Evolutionary conservation across 2,888 invertebrate species (phyloP).

Genomic region (Plemyria rubiginata): DNA sequence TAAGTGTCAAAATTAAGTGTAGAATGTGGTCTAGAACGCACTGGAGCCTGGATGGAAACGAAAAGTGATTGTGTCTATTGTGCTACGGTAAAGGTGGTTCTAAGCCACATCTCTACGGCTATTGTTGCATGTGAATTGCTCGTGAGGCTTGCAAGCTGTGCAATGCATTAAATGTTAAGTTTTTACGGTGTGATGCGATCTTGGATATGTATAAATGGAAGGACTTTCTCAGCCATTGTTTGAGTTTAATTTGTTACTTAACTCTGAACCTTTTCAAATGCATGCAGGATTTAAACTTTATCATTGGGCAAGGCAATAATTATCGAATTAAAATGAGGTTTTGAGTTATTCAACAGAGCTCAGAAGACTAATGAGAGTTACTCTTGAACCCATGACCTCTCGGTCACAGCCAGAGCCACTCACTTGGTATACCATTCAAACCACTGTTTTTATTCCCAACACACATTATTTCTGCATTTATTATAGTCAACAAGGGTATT

Average conservation of each 20-base stretch:
- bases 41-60: conserved; percentile 48
- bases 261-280: conserved; percentile 26
- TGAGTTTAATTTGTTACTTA: conserved; percentile 33
- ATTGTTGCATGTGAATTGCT: conserved; percentile 63
- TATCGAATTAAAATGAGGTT: neutral
- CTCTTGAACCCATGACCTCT: conserved; percentile 21
- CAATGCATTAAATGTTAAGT: conserved; percentile 36
- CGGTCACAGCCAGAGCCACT: conserved; percentile 2
- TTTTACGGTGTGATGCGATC: conserved; percentile 39
- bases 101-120: conserved; percentile 72
- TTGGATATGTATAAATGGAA: conserved; percentile 37
- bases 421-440: conserved; percentile 3
- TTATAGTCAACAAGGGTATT: neutral
- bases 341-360: conserved; percentile 4
- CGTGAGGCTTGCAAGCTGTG: conserved; percentile 33
- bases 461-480: neutral
- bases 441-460: neutral
- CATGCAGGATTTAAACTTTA: neutral
- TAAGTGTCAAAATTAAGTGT: conserved; percentile 77
- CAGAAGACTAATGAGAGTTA: conserved; percentile 7
- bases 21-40: conserved; percentile 78
- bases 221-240: conserved; percentile 45
- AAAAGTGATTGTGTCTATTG: conserved; percentile 44
- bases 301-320: too few relatives aligned
- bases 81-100: conserved; percentile 62